A percentile compares a stretch with the other conserved stretches of the same genome.
Evolutionary conservation across 2,113 vertebrate genomes (phyloP).

Genomic region (Acrocephalus kingi): DNA sequence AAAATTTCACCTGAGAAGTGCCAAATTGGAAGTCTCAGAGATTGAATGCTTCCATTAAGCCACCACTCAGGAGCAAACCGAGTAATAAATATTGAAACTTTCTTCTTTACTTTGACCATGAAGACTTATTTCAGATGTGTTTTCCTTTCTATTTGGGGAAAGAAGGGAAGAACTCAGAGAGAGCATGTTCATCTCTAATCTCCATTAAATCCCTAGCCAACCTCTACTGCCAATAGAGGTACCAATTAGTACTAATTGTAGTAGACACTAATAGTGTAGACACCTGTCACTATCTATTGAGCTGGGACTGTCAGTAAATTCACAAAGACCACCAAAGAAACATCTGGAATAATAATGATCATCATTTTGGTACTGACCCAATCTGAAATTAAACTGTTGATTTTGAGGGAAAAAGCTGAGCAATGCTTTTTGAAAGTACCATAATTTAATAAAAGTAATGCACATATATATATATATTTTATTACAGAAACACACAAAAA

Average conservation of each 20-base stretch:
- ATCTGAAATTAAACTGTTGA: conserved; percentile 41
- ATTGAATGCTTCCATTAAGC: conserved; percentile 60
- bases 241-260: conserved; percentile 66
- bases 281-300: conserved; percentile 65
- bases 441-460: conserved; percentile 39
- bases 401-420: conserved; percentile 34
- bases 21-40: conserved; percentile 59
- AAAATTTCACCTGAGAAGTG: conserved; percentile 69
- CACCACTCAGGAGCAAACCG: conserved; percentile 9
- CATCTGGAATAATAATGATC: conserved; percentile 37
- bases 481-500: conserved; percentile 31
- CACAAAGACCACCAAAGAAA: conserved; percentile 42
- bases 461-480: conserved; percentile 7
- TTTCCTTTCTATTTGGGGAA: conserved; percentile 9
- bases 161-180: conserved; percentile 1
- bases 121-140: conserved; percentile 18
- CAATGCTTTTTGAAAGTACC: not conserved
- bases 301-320: conserved; percentile 45
- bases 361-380: not conserved
- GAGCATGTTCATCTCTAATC: not conserved
- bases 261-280: conserved; percentile 66
- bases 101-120: conserved; percentile 17
- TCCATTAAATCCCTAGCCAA: conserved; percentile 41
- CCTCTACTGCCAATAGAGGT: conserved; percentile 39
- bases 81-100: conserved; percentile 55